Base-by-base conservation (phyloP, 2,113 vertebrate genomes). In the Odocoileus virginianus region DNA sequence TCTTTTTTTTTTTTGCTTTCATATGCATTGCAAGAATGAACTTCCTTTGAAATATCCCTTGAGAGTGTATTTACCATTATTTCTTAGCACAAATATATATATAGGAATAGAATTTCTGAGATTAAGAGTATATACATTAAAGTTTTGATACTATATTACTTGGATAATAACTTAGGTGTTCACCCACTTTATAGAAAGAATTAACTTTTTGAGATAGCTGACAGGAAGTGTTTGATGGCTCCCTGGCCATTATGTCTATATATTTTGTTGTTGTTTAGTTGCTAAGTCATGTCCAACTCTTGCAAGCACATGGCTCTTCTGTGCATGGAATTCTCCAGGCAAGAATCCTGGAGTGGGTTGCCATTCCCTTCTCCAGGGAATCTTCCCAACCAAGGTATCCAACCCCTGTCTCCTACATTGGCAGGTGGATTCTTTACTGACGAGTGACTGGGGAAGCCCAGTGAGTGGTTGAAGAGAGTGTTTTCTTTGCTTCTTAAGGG, bases 61-160 rank as follows among this genome's bases (percentile, higher is more conserved):
- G 14, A 71, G 6, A 28, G 16, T 7, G 2, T 79, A 17, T 86
- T 92, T 92, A n/a, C 52, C 9, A 74, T 71, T 43, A 71, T 84
- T 84, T 92, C 81, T 96, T 78, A 76, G 23, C 6, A 47, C 45
- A 90, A 54, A 93, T n/a, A 54, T 8, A 7, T 8, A 7, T 14
- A 71, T 61, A 67, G 13, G 54, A 79, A 36, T 54, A 30, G 19
- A 79, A 87, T 95, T 91, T 95, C 16, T 91, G 61, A 36, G 45
- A 93, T 52, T 81, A 23, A 58, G 30, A 87, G 7, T 83, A 28
- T 15, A 15, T 8, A 43, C 8, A 30, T 12, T 81, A 27, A 43
- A n/a, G 8, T 84, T 87, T 67, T 78, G 58, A 54, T 52, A 17
- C 17, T 50, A 47, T 21, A 23, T 52, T 74, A 45, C 58, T 30